These are phyloP conservation scores for Latrodectus hesperus DNA, from an alignment of 2,888 invertebrate genomes.

Conservation along the genomic window DNA sequence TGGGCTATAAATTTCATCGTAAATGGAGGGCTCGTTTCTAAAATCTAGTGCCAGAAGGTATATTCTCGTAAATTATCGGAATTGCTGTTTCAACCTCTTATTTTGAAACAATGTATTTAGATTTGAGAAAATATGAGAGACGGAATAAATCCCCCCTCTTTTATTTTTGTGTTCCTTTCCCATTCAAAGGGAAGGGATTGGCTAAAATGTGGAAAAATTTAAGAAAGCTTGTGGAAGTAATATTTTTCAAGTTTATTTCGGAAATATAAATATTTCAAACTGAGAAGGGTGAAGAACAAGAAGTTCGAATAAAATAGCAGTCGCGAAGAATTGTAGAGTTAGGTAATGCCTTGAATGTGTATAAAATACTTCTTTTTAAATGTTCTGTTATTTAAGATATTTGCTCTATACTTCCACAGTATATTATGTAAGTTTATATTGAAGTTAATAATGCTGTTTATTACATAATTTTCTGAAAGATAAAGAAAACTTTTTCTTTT, in stretches of 20 bases:
- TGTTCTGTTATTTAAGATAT: too few relatives aligned
- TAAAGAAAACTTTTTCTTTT: too few relatives aligned
- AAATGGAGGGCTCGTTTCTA: conserved; percentile 58
- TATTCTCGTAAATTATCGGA: conserved; percentile 48
- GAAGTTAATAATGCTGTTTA: too few relatives aligned
- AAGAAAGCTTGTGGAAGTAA: neutral
- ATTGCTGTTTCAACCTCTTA: conserved; percentile 47
- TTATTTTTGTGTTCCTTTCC: neutral
- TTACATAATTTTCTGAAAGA: too few relatives aligned
- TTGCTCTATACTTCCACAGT: too few relatives aligned
- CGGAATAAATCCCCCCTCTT: neutral
- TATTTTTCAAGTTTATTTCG: conserved; percentile 1
- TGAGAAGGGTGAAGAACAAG: neutral
- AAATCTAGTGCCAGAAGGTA: conserved; percentile 27
- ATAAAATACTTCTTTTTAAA: too few relatives aligned
- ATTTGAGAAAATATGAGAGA: conserved; percentile 9
- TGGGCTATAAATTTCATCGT: conserved; percentile 45
- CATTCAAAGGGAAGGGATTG: neutral
- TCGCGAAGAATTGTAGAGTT: too few relatives aligned
- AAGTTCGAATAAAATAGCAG: too few relatives aligned
- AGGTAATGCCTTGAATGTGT: too few relatives aligned
- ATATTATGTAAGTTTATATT: too few relatives aligned
- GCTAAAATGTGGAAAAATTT: neutral
- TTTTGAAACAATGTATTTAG: conserved; percentile 58
- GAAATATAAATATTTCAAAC: neutral